Percentiles rank a stretch among this genome's conserved stretches.
Conservation (phyloP, 1,140 invertebrate genomes). For the Lordiphosa mommai region DNA sequence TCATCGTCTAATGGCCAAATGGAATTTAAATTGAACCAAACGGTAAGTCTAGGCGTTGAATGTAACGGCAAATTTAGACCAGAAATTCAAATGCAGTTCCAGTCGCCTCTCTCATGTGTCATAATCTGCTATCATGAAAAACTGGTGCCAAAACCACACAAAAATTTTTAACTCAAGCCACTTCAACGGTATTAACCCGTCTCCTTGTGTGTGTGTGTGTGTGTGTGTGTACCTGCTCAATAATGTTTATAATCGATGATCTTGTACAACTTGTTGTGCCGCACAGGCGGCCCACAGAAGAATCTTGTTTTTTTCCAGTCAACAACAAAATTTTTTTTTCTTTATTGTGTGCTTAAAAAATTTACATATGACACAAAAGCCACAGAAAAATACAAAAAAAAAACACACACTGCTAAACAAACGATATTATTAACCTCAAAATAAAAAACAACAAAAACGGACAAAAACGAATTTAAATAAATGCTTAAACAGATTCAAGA, state of each 20-base stretch:
- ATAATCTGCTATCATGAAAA: conserved; percentile 39
- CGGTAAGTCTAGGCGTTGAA: conserved; percentile 7
- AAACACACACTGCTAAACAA: conserved; percentile 35
- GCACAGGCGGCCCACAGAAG: conserved; percentile 50
- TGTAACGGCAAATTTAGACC: conserved; percentile 30
- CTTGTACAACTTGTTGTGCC: conserved; percentile 62
- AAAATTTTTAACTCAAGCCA: conserved; percentile 29
- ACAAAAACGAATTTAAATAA: conserved; percentile 24
- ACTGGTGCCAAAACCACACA: conserved; percentile 37
- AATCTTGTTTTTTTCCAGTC: conserved; percentile 52
- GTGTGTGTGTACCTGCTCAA: conserved; percentile 45
- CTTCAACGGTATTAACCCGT: conserved; percentile 56
- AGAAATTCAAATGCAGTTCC: conserved; percentile 29
- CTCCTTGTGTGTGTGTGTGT: conserved; percentile 16
- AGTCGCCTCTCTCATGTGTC: conserved; percentile 39
- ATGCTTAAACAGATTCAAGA: background rate
- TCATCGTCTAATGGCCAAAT: background rate
- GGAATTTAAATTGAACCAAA: conserved; percentile 20
- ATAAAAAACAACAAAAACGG: background rate
- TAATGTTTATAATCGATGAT: conserved; percentile 68
- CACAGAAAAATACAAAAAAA: conserved; percentile 10
- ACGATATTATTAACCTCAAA: conserved; percentile 57
- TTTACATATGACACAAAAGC: conserved; percentile 61
- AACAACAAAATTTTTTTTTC: conserved; percentile 10
- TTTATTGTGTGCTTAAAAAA: conserved; percentile 25